These are phyloP conservation scores for Chitala chitala DNA, from an alignment of 2,113 vertebrate species.

Conservation along the genomic window DNA sequence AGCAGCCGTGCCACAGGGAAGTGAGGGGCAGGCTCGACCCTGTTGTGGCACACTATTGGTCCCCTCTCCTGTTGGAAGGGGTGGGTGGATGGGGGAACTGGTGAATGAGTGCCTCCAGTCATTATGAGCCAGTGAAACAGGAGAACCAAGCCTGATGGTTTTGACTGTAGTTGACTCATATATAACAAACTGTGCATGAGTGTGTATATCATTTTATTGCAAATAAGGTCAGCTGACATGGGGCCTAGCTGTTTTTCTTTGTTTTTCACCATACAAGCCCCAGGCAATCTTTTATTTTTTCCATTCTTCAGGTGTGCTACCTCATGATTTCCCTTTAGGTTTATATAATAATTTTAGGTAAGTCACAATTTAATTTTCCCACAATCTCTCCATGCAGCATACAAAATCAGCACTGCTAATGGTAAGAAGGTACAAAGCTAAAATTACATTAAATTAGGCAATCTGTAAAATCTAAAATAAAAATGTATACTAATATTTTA, in stretches of 20 bases:
- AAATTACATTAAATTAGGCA: conserved; percentile 12
- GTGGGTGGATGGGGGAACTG: not conserved
- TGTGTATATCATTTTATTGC: not conserved
- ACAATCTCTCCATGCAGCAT: not conserved
- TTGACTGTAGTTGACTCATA: not conserved
- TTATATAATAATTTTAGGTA: not conserved
- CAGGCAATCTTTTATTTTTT: not conserved
- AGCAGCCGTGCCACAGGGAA: not conserved
- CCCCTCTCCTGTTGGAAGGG: not conserved
- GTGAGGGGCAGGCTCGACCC: not conserved
- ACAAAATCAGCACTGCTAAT: not conserved
- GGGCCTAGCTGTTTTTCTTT: not conserved
- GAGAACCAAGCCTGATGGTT: not conserved
- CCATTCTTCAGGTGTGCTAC: not conserved
- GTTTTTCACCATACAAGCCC: not conserved
- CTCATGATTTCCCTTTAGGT: not conserved
- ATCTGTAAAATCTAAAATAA: conserved; percentile 17
- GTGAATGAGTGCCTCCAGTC: not conserved
- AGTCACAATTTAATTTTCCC: not conserved
- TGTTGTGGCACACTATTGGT: not conserved
- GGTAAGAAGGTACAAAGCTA: conserved; percentile 1
- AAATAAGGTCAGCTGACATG: not conserved
- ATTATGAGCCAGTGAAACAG: not conserved
- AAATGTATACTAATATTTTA: not conserved
- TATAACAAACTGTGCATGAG: not conserved